Conservation (phyloP, 64 coral and sea anemone genomes). For the Anthopleura sola region DNA sequence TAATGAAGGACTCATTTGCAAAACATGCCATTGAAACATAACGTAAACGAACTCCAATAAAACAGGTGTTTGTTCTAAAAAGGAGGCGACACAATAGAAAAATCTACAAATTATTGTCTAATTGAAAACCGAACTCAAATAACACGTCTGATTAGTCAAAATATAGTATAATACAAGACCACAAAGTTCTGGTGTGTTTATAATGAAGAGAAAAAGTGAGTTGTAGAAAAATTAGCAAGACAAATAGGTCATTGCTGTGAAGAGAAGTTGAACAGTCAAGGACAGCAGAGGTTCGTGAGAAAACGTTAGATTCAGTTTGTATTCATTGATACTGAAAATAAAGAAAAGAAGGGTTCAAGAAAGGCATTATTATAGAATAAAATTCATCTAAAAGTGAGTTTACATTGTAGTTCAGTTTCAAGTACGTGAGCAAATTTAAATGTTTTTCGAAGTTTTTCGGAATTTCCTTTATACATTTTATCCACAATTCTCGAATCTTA, state of each 20-base stretch:
- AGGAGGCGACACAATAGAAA: neutral
- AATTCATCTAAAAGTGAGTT: too few species aligned
- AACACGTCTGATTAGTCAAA: neutral
- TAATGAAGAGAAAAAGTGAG: neutral
- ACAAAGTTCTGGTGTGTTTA: neutral
- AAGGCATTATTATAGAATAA: too few species aligned
- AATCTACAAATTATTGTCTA: conserved; percentile 2
- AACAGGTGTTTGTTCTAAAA: neutral
- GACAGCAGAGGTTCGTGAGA: neutral
- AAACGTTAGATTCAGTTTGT: too few species aligned
- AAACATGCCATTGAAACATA: neutral
- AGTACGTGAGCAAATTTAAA: too few species aligned
- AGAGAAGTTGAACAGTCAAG: neutral
- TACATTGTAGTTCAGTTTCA: too few species aligned
- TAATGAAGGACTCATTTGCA: too few species aligned
- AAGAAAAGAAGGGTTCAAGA: too few species aligned
- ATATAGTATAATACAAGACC: neutral
- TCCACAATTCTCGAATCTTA: too few species aligned
- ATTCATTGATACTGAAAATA: too few species aligned
- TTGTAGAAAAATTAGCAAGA: neutral
- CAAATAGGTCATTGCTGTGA: neutral
- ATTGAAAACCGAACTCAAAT: neutral
- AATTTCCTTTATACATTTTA: too few species aligned
- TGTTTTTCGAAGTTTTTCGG: too few species aligned
- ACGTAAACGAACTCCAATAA: neutral